These are phyloP conservation scores for Trypoxylus dichotomus DNA, from an alignment of 1,140 invertebrate genomes.

Conservation along the genomic window DNA sequence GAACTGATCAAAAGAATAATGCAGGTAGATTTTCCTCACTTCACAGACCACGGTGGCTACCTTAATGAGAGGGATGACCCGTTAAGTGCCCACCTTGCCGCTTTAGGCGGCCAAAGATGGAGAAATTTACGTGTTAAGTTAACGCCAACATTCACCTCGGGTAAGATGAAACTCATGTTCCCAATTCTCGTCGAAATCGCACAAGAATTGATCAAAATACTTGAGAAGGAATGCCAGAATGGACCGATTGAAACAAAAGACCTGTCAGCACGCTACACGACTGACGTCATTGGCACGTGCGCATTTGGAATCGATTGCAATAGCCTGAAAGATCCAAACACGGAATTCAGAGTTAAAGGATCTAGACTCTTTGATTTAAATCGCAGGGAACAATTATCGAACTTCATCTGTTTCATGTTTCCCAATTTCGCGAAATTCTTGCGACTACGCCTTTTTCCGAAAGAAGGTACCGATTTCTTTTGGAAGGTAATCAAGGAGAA, in stretches of 20 bases:
- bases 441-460: slow-evolving; percentile 27
- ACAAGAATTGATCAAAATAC: slow-evolving; percentile 52
- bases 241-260: slow-evolving; percentile 31
- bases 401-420: slow-evolving; percentile 5
- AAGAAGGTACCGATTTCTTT: slow-evolving; percentile 38
- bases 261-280: slow-evolving; percentile 54
- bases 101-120: slow-evolving; percentile 55
- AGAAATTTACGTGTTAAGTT: slow-evolving; percentile 55
- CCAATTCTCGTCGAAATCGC: slow-evolving; percentile 38
- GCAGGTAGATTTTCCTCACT: slow-evolving; percentile 57
- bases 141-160: slow-evolving; percentile 58
- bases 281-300: slow-evolving; percentile 59
- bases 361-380: slow-evolving; percentile 40
- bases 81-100: slow-evolving; percentile 58
- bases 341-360: slow-evolving; percentile 56
- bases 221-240: slow-evolving; percentile 35
- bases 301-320: slow-evolving; percentile 62
- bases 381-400: neutral
- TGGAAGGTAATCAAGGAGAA: slow-evolving; percentile 36
- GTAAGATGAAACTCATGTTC: slow-evolving; percentile 57
- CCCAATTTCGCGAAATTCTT: slow-evolving; percentile 27
- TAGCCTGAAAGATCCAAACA: slow-evolving; percentile 56
- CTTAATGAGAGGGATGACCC: slow-evolving; percentile 56
- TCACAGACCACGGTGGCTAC: slow-evolving; percentile 56
- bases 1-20: slow-evolving; percentile 64